A percentile compares a stretch with the other conserved stretches of the same genome.
These are phyloP conservation scores for Yponomeuta malinellus DNA, from an alignment of 2,888 invertebrate genomes.

Conservation along the genomic window DNA sequence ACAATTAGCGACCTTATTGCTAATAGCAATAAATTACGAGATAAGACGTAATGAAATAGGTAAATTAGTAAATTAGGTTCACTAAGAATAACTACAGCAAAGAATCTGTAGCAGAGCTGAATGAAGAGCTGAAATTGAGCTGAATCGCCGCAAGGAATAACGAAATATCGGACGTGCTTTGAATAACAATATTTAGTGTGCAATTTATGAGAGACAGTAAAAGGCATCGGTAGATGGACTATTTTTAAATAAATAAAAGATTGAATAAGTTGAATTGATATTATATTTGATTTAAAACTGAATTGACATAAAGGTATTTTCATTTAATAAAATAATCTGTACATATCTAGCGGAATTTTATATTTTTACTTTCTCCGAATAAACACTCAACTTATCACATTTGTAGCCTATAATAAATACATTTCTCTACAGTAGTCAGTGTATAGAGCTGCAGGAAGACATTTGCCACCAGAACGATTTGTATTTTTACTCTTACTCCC, in stretches of 20 bases:
- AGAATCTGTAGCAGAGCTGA: not conserved
- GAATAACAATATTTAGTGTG: not conserved
- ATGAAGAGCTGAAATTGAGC: not conserved
- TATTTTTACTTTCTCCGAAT: constrained; percentile 35
- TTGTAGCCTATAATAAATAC: constrained; percentile 62
- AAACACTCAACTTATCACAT: constrained; percentile 70
- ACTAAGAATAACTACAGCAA: not conserved
- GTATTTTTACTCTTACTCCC: constrained; percentile 18
- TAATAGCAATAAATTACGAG: too few species aligned
- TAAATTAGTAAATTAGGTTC: not conserved
- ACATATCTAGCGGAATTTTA: not conserved
- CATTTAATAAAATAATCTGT: not conserved
- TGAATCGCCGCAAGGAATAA: not conserved
- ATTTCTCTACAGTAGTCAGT: constrained; percentile 68
- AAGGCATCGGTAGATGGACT: too few species aligned
- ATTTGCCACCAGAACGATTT: constrained; percentile 51
- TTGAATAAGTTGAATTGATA: not conserved
- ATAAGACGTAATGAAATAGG: not conserved
- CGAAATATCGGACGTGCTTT: not conserved
- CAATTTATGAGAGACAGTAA: too few species aligned
- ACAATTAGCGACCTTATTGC: too few species aligned
- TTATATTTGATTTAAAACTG: not conserved
- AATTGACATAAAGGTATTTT: not conserved
- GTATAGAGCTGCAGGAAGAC: constrained; percentile 77
- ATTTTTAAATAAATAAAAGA: not conserved